Conservation (phyloP, 2,113 vertebrate genomes). For the Motacilla tschutschensis region DNA sequence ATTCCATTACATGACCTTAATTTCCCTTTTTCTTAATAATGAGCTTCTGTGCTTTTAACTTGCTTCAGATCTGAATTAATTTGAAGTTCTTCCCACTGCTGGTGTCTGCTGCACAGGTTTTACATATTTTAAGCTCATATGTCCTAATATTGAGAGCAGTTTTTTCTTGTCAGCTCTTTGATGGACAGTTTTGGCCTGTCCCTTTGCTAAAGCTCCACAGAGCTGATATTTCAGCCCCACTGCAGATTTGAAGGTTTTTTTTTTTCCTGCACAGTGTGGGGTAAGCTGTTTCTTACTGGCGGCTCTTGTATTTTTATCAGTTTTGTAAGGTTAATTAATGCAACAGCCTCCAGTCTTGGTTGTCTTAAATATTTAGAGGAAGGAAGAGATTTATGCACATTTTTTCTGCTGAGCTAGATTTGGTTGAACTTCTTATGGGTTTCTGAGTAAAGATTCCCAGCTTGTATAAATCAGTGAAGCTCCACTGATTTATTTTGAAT, state of each 20-base stretch:
- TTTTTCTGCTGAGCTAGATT: not conserved
- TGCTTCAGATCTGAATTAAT: not conserved
- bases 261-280: not conserved
- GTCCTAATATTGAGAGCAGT: not conserved
- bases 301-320: not conserved
- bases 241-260: not conserved
- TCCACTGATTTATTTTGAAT: not conserved
- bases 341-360: not conserved
- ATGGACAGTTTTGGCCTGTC: not conserved
- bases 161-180: not conserved
- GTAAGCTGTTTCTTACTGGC: not conserved
- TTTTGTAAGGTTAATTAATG: slow-evolving; percentile 30
- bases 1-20: not conserved
- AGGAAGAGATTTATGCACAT: not conserved
- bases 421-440: not conserved
- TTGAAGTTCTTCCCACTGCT: not conserved
- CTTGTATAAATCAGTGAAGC: not conserved
- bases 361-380: slow-evolving; percentile 31
- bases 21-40: not conserved
- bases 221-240: not conserved
- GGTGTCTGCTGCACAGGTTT: not conserved
- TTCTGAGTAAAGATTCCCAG: not conserved
- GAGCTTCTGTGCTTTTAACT: not conserved
- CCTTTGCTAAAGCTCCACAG: not conserved
- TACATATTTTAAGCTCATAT: not conserved